These are phyloP conservation scores for Heterodera schachtii DNA, from an alignment of 1,140 invertebrate genomes.

Conservation along the genomic window DNA sequence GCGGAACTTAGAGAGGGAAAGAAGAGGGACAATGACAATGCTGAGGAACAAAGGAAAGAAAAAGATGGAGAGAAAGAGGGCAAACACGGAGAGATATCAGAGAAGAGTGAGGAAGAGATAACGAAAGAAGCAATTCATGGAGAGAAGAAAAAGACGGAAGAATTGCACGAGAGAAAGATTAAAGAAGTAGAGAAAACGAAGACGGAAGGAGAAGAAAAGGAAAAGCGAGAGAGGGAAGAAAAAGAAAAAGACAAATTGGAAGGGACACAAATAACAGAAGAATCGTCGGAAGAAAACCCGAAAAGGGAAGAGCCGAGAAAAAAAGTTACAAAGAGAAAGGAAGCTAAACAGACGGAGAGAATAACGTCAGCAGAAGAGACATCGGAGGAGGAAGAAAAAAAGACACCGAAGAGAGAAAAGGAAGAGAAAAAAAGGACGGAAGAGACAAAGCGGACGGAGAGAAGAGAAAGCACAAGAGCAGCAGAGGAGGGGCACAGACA, in stretches of 20 bases:
- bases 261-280: background rate
- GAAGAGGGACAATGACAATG: background rate
- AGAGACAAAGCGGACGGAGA: background rate
- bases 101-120: background rate
- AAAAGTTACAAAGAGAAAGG: background rate
- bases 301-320: constrained; percentile 11
- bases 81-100: background rate
- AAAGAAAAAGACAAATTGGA: background rate
- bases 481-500: background rate
- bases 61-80: background rate
- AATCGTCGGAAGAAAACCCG: background rate
- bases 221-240: background rate
- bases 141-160: background rate
- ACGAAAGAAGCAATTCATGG: background rate
- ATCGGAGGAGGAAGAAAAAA: background rate
- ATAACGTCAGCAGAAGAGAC: background rate
- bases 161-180: background rate
- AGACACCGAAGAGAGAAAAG: background rate
- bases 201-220: background rate
- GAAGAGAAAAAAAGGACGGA: background rate
- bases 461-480: too few relatives aligned
- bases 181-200: background rate
- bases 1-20: background rate
- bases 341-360: background rate
- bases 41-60: too few relatives aligned